Evolutionary conservation across 2,113 vertebrate species (phyloP), one percentile per base, ranked within the genome.

Genomic region (Tachysurus fulvidraco): DNA sequence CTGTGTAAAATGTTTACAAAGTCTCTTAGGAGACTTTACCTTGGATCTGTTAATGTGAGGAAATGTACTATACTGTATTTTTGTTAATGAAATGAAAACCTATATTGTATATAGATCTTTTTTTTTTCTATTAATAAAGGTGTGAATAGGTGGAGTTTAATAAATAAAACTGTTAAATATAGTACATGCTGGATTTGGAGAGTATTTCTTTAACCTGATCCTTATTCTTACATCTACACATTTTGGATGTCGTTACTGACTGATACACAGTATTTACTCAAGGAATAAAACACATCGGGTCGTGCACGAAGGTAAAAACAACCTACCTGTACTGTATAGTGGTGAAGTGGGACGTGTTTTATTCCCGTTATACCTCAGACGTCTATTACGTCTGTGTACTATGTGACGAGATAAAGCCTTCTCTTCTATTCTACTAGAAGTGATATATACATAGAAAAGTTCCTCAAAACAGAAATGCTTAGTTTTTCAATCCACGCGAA

Each of bases 1-100:
- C 89, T 92, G 91, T 93, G 92, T 91, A 92, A 85, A 93, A 92
- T 94, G 94, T 95, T 96, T 94, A 95, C 94, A 94, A 83, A 44
- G 79, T 92, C 67, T 81, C 57, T 86, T 62, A 25, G n/a, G 73
- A 88, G 73, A 88, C 76, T 87, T 87, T 91, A 88, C 88, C 50
- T 77, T 77, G n/a, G 92, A 88, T 91, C 92, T 91, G 62, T 84
- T 91, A 85, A 92, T 91, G 86, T 91, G 87, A 90, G 84, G 82
- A 92, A 86, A 86, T 94, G 93, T 94, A 94, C 89, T 88, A 94
- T 95, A 93, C 83, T 95, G 93, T 95, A 94, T 87, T 84, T 77
- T 65, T 86, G 69, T 85, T 81, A 89, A 84, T 84, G 87, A 41
- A 88, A 92, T 85, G 92, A 93, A 91, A 95, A 95, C 95, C 91